phyloP scores from a whole-genome alignment of 2,888 invertebrate species.

The Tortrix viridana region DNA sequence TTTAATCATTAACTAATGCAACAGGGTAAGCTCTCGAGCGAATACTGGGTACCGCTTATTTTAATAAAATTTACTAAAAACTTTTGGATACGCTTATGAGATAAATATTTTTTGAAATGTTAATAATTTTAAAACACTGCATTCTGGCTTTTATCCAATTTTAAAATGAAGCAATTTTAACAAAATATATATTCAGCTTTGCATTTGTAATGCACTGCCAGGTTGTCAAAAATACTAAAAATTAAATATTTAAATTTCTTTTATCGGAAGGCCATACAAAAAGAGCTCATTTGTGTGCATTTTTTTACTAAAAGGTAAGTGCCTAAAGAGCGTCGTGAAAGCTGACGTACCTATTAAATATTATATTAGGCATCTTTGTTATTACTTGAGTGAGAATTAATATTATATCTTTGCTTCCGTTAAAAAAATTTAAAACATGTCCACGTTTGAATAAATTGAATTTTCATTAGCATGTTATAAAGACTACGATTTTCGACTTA shows the following conservation, averaged over 20 bases:
- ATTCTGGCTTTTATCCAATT: conserved; percentile 52
- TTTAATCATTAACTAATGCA: conserved; percentile 19
- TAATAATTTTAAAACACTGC: conserved; percentile 51
- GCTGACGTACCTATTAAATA: not conserved
- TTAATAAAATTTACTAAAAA: conserved; percentile 51
- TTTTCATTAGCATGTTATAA: not conserved
- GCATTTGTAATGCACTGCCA: conserved; percentile 10
- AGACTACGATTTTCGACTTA: conserved; percentile 8
- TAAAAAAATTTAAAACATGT: not conserved
- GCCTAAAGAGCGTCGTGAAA: conserved; percentile 12
- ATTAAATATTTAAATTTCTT: too few species aligned
- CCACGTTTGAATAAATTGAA: not conserved
- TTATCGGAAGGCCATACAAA: too few species aligned
- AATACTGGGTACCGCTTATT: conserved; percentile 42
- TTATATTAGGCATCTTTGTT: not conserved
- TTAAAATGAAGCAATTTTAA: conserved; percentile 2
- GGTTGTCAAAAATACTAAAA: too few species aligned
- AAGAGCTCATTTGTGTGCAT: not conserved
- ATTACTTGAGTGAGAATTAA: not conserved
- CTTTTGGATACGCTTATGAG: conserved; percentile 68
- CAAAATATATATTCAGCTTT: not conserved
- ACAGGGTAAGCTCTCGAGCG: conserved; percentile 30
- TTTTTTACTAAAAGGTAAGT: conserved; percentile 18
- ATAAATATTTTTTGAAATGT: conserved; percentile 65
- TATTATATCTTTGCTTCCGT: conserved; percentile 1